These are phyloP conservation scores for Pteromalus puparum DNA, from an alignment of 1,140 invertebrate genomes.

Conservation along the genomic window DNA sequence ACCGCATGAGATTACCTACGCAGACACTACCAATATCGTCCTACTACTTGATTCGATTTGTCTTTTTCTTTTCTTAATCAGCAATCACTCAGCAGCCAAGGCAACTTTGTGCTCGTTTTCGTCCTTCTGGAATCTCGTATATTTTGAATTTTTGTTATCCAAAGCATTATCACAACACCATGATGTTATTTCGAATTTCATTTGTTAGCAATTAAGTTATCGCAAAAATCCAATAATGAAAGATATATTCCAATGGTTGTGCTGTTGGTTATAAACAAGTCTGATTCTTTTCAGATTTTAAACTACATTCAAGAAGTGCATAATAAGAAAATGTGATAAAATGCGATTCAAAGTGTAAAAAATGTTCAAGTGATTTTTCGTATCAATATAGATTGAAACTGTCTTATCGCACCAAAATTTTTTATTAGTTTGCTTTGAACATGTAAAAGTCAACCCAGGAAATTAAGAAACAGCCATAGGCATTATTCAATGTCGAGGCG, in stretches of 20 bases:
- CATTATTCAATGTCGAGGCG: not conserved
- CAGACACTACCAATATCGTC: slow-evolving; percentile 70
- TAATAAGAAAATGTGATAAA: not conserved
- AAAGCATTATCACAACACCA: not conserved
- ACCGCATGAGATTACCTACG: slow-evolving; percentile 92
- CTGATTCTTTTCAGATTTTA: not conserved
- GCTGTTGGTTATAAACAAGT: not conserved
- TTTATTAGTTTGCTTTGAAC: slow-evolving; percentile 20
- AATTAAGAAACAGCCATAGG: slow-evolving; percentile 30
- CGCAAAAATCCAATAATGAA: not conserved
- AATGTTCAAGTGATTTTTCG: not conserved
- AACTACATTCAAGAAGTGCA: not conserved
- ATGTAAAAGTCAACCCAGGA: slow-evolving; percentile 4
- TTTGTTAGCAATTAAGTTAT: slow-evolving; percentile 17
- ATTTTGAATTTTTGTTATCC: slow-evolving; percentile 42
- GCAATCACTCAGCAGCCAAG: slow-evolving; percentile 24
- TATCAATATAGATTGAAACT: not conserved
- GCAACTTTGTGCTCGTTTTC: slow-evolving; percentile 41
- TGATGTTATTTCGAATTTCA: not conserved
- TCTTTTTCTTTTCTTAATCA: slow-evolving; percentile 24
- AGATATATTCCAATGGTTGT: not conserved
- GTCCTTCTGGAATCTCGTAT: slow-evolving; percentile 55
- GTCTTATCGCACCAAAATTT: not conserved
- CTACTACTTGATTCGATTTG: slow-evolving; percentile 34
- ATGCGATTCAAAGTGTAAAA: not conserved